A percentile compares a stretch with the other conserved stretches of the same genome.
Conservation (phyloP, 37 sponge, comb jelly and placozoan species). For the Oscarella lobularis region DNA sequence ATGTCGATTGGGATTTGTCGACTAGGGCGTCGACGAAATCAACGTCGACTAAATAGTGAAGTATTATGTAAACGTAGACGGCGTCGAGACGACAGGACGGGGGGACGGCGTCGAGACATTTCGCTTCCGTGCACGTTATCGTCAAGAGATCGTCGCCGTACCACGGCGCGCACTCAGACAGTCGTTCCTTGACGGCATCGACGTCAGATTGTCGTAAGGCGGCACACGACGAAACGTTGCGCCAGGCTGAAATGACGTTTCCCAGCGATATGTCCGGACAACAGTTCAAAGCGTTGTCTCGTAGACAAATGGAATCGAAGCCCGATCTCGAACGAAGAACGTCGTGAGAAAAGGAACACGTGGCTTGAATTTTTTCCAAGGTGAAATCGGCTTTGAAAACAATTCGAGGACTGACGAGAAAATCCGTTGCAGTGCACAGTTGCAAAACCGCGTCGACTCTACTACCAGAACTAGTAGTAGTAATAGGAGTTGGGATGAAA, state of each 20-base stretch:
- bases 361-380: not conserved
- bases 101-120: not conserved
- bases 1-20: not conserved
- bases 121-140: not conserved
- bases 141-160: not conserved
- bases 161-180: not conserved
- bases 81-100: not conserved
- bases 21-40: not conserved
- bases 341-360: not conserved
- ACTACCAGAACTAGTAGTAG: no score
- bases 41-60: not conserved
- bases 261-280: not conserved
- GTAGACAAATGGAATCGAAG: not conserved
- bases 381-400: not conserved
- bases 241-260: not conserved
- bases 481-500: no score
- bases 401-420: not conserved
- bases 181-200: not conserved
- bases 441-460: no score
- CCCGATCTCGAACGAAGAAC: not conserved
- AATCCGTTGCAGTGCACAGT: slow-evolving; percentile 8
- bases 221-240: not conserved
- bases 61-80: not conserved
- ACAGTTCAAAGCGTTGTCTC: not conserved
- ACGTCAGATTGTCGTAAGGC: not conserved